These are phyloP conservation scores for Formica selysi DNA, from an alignment of 1,140 invertebrate species.

Conservation along the genomic window DNA sequence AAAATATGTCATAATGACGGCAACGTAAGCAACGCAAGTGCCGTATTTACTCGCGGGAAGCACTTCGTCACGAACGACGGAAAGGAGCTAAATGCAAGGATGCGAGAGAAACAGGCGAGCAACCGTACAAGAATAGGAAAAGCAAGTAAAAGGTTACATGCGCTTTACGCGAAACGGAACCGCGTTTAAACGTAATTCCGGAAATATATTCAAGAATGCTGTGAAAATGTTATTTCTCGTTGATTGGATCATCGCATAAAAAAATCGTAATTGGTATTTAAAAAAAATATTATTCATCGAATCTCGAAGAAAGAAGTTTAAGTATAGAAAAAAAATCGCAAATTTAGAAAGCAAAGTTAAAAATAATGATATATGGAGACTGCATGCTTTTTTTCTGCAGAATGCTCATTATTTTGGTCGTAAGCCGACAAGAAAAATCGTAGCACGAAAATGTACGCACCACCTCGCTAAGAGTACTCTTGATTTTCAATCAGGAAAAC, in stretches of 20 bases:
- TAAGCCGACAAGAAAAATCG: conserved; percentile 41
- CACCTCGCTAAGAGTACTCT: conserved; percentile 25
- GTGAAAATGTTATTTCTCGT: background rate
- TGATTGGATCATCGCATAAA: background rate
- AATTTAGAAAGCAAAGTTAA: background rate
- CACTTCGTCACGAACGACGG: conserved; percentile 1
- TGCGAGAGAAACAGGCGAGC: conserved; percentile 8
- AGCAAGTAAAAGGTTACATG: conserved; percentile 12
- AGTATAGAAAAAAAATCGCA: background rate
- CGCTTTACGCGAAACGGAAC: conserved; percentile 13
- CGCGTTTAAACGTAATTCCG: conserved; percentile 14
- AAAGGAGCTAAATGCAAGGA: conserved; percentile 42
- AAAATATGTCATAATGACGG: conserved; percentile 29
- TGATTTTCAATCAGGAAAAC: conserved; percentile 27
- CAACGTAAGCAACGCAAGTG: background rate
- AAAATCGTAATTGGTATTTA: background rate
- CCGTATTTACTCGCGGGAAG: conserved; percentile 15
- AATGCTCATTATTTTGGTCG: conserved; percentile 34
- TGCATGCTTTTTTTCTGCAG: background rate
- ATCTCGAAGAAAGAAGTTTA: background rate
- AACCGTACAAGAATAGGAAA: conserved; percentile 7
- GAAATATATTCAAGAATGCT: conserved; percentile 18
- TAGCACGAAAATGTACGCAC: conserved; percentile 12
- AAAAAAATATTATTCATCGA: conserved; percentile 13
- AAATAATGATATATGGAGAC: conserved; percentile 7